Percentiles rank a stretch among this genome's conserved stretches.
These are phyloP conservation scores for Hyphantria cunea DNA, from an alignment of 1,140 invertebrate genomes.

Conservation along the genomic window DNA sequence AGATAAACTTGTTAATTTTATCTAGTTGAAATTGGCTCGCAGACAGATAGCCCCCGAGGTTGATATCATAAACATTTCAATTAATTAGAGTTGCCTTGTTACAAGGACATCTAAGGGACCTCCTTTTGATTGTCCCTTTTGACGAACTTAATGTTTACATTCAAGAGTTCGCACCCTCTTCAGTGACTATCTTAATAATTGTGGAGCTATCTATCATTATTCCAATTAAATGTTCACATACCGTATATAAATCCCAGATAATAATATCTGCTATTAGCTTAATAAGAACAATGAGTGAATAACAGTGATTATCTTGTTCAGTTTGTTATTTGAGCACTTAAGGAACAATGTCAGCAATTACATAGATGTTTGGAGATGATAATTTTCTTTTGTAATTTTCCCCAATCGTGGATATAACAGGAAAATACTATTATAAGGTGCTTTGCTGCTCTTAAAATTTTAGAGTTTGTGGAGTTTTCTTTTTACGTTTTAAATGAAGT, in stretches of 20 bases:
- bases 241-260: constrained; percentile 22
- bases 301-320: constrained; percentile 34
- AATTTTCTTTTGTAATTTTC: constrained; percentile 26
- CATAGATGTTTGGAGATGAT: constrained; percentile 21
- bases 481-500: too few relatives aligned
- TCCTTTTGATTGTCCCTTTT: constrained; percentile 44
- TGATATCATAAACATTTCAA: constrained; percentile 46
- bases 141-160: constrained; percentile 47
- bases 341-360: constrained; percentile 28
- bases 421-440: background rate
- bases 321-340: constrained; percentile 25
- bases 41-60: constrained; percentile 23
- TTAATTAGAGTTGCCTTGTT: constrained; percentile 47
- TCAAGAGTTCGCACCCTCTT: constrained; percentile 38
- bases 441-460: too few relatives aligned
- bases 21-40: constrained; percentile 9
- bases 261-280: constrained; percentile 18
- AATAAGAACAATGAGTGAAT: constrained; percentile 28
- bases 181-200: constrained; percentile 25
- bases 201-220: constrained; percentile 18
- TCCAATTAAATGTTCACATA: constrained; percentile 21
- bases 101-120: constrained; percentile 32
- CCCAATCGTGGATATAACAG: background rate
- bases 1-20: constrained; percentile 21
- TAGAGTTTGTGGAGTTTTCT: too few relatives aligned